phyloP scores from a whole-genome alignment of 2,888 invertebrate genomes.

The Troides helena region DNA sequence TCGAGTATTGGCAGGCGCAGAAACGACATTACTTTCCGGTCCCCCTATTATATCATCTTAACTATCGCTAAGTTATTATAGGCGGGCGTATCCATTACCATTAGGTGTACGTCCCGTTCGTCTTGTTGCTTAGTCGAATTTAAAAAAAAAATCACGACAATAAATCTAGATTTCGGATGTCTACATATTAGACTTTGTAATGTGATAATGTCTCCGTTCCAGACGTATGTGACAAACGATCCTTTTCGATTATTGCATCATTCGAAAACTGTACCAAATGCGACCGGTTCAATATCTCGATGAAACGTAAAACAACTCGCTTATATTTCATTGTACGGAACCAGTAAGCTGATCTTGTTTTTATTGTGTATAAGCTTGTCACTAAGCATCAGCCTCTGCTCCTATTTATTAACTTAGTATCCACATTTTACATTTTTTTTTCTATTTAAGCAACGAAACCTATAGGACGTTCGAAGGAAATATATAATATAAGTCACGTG shows the following conservation, averaged over 20 bases:
- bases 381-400: neutral
- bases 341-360: conserved; percentile 7
- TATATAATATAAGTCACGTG: too few species aligned
- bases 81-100: too few species aligned
- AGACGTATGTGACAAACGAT: conserved; percentile 19
- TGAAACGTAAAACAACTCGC: conserved; percentile 28
- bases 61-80: too few species aligned
- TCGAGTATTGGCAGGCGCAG: too few species aligned
- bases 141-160: neutral
- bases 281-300: conserved; percentile 34
- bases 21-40: too few species aligned
- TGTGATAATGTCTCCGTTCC: conserved; percentile 6
- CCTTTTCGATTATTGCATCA: conserved; percentile 28
- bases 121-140: too few species aligned
- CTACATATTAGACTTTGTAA: conserved; percentile 27
- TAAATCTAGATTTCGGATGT: conserved; percentile 21
- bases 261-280: conserved; percentile 15
- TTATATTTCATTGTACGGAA: conserved; percentile 9
- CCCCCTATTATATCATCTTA: too few species aligned
- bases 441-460: too few species aligned
- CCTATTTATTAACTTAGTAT: neutral
- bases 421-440: neutral
- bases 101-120: too few species aligned
- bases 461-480: too few species aligned
- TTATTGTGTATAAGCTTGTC: conserved; percentile 7